Evolutionary conservation across 2,113 vertebrate genomes (phyloP).

Genomic region (Trematomus loennbergii): DNA sequence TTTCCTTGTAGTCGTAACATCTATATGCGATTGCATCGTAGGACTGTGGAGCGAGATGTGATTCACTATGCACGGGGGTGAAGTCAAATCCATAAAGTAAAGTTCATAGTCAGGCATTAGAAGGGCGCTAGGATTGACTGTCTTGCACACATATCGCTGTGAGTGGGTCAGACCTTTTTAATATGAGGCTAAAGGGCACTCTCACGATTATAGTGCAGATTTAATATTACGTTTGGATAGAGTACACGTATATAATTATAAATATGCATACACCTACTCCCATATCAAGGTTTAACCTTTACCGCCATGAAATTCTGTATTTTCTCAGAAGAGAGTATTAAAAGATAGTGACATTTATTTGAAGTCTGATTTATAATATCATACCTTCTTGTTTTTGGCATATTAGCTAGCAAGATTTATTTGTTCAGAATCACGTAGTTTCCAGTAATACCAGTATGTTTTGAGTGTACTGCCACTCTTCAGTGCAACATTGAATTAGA

Average conservation of each 20-base stretch:
- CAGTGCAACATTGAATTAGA: not conserved
- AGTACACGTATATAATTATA: not conserved
- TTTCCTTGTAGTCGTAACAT: slow-evolving; percentile 25
- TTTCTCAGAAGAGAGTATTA: not conserved
- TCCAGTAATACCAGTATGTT: slow-evolving; percentile 4
- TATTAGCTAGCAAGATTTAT: slow-evolving; percentile 11
- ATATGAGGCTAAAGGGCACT: slow-evolving; percentile 18
- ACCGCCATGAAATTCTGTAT: not conserved
- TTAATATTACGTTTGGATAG: slow-evolving; percentile 17
- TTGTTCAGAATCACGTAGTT: slow-evolving; percentile 22
- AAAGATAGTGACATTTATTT: slow-evolving; percentile 7
- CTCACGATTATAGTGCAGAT: slow-evolving; percentile 4
- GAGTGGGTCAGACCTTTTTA: slow-evolving; percentile 39
- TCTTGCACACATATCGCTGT: slow-evolving; percentile 15
- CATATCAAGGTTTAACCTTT: slow-evolving; percentile 10
- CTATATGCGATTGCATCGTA: slow-evolving; percentile 41
- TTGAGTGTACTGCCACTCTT: slow-evolving; percentile 2
- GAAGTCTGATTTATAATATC: slow-evolving; percentile 13
- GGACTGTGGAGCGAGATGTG: not conserved
- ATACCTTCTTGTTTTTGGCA: not conserved
- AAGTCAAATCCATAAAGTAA: slow-evolving; percentile 60
- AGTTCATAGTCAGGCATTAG: slow-evolving; percentile 53
- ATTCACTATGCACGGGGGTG: slow-evolving; percentile 18
- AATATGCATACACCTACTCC: not conserved
- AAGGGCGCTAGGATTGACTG: slow-evolving; percentile 18